A percentile compares a stretch with the other conserved stretches of the same genome.
These are phyloP conservation scores for Vulpes ferrilata DNA, from an alignment of 2,113 vertebrate species.

Conservation along the genomic window DNA sequence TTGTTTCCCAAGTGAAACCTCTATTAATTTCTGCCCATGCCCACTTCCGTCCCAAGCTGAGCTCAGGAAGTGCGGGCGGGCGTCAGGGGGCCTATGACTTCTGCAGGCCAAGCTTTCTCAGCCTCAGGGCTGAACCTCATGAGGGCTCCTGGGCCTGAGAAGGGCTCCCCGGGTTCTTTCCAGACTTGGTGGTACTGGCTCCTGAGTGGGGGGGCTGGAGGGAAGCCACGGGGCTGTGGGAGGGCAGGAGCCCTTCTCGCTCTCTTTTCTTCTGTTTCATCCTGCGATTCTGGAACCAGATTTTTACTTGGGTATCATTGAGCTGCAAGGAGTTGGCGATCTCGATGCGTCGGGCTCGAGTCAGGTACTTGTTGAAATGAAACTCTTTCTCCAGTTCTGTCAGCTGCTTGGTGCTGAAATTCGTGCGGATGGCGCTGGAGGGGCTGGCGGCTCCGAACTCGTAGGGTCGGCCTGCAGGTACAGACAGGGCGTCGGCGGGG, in stretches of 20 bases:
- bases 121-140: constrained; percentile 42
- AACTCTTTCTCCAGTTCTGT: constrained; percentile 91
- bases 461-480: constrained; percentile 83
- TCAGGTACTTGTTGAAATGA: constrained; percentile 90
- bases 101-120: neutral
- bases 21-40: neutral
- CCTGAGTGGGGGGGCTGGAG: constrained; percentile 66
- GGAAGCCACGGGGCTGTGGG: constrained; percentile 51
- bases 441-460: constrained; percentile 80
- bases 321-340: constrained; percentile 88
- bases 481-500: constrained; percentile 55
- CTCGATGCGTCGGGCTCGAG: constrained; percentile 87
- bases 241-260: constrained; percentile 85
- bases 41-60: constrained; percentile 8
- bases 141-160: constrained; percentile 77
- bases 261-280: constrained; percentile 91
- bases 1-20: constrained; percentile 49
- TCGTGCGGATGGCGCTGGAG: constrained; percentile 85
- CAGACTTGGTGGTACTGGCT: constrained; percentile 58
- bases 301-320: constrained; percentile 90
- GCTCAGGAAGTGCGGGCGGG: neutral
- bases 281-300: constrained; percentile 89
- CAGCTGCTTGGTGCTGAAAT: constrained; percentile 90
- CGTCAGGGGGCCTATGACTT: neutral
- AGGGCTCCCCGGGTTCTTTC: constrained; percentile 63